Conservation (phyloP, 1,140 invertebrate species). For the Drosophila triauraria region DNA sequence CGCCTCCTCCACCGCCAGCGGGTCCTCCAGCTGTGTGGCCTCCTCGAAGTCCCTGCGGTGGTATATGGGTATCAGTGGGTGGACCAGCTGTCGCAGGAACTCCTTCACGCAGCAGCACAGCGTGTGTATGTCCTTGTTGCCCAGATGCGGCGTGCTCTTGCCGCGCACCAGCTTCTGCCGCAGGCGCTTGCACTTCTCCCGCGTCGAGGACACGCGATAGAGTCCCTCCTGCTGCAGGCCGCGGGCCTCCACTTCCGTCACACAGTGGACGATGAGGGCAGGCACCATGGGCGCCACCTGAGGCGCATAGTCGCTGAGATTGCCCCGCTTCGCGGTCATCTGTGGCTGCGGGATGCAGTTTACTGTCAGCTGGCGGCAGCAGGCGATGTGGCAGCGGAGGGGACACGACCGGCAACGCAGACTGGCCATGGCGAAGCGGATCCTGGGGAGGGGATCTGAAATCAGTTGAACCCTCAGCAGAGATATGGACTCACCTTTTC, state of each 20-base stretch:
- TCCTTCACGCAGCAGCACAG: slow-evolving; percentile 95
- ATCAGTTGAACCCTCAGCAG: no score
- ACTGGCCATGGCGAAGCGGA: slow-evolving; percentile 89
- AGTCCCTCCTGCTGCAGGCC: slow-evolving; percentile 94
- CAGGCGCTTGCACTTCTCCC: slow-evolving; percentile 92
- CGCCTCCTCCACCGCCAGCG: slow-evolving; percentile 83
- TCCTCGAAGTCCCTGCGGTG: slow-evolving; percentile 91
- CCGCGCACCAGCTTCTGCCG: slow-evolving; percentile 92
- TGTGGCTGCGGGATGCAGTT: slow-evolving; percentile 89
- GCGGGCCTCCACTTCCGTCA: slow-evolving; percentile 95
- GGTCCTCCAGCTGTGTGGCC: slow-evolving; percentile 85
- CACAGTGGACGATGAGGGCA: slow-evolving; percentile 95
- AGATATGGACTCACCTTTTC: slow-evolving; percentile 87
- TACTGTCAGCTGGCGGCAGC: slow-evolving; percentile 90
- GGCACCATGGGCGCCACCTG: slow-evolving; percentile 95
- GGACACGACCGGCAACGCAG: slow-evolving; percentile 92
- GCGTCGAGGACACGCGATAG: slow-evolving; percentile 95
- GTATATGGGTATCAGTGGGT: slow-evolving; percentile 91
- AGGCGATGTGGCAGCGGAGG: slow-evolving; percentile 89
- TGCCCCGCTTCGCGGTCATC: slow-evolving; percentile 86
- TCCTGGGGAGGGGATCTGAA: slow-evolving; percentile 79
- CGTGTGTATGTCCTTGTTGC: slow-evolving; percentile 90
- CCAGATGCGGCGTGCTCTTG: slow-evolving; percentile 90
- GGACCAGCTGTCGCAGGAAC: slow-evolving; percentile 91
- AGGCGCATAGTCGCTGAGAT: slow-evolving; percentile 93